A percentile compares a stretch with the other conserved stretches of the same genome.
Conservation (phyloP, 2,888 invertebrate species). For the Salpingus planirostris region DNA sequence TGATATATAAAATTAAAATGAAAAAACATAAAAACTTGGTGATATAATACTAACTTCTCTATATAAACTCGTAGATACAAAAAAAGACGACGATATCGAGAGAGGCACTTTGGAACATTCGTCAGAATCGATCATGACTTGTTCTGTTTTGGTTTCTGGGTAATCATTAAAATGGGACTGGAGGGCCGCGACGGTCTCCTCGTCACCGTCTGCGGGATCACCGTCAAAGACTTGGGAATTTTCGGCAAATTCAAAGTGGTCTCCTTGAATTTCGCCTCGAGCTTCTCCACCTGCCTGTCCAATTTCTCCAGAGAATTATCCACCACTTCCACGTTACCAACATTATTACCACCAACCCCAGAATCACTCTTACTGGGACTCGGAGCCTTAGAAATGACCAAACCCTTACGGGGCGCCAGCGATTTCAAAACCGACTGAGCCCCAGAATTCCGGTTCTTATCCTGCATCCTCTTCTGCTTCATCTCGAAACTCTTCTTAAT, state of each 20-base stretch:
- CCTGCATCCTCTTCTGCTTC: slow-evolving; percentile 47
- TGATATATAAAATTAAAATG: slow-evolving; percentile 14
- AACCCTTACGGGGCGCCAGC: slow-evolving; percentile 26
- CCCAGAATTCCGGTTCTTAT: too few relatives aligned
- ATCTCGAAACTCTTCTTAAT: slow-evolving; percentile 52
- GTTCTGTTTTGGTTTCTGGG: slow-evolving; percentile 23
- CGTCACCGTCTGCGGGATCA: slow-evolving; percentile 59
- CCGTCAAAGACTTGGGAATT: slow-evolving; percentile 73
- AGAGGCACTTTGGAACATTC: slow-evolving; percentile 32
- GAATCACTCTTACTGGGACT: slow-evolving; percentile 9
- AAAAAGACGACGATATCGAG: slow-evolving; percentile 11
- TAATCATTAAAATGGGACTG: slow-evolving; percentile 34
- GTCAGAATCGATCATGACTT: slow-evolving; percentile 35
- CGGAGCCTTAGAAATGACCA: slow-evolving; percentile 32
- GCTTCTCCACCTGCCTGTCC: slow-evolving; percentile 43
- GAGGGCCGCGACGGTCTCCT: slow-evolving; percentile 31
- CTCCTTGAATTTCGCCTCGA: slow-evolving; percentile 34
- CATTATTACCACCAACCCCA: slow-evolving; percentile 23
- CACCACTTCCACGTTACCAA: slow-evolving; percentile 1
- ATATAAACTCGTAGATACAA: slow-evolving; percentile 8
- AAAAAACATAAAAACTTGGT: slow-evolving; percentile 11
- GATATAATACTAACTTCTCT: too few relatives aligned
- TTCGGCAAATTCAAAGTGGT: slow-evolving; percentile 56
- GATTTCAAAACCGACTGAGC: slow-evolving; percentile 32
- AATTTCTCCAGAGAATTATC: slow-evolving; percentile 40